phyloP scores from a whole-genome alignment of 2,888 invertebrate genomes.

The Aleiodes alternator region DNA sequence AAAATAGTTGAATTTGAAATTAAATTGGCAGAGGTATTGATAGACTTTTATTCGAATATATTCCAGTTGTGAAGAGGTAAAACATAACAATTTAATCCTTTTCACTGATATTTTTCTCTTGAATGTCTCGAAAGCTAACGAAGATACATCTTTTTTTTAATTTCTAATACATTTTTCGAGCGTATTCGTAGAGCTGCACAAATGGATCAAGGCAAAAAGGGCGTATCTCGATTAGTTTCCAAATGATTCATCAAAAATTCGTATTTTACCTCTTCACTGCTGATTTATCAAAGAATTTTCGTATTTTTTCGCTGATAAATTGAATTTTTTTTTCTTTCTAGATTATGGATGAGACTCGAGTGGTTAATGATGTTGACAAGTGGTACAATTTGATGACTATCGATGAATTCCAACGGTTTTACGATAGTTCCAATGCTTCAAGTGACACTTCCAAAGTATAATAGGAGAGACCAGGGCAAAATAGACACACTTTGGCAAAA shows the following conservation, averaged over 20 bases:
- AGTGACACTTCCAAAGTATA: conserved; percentile 33
- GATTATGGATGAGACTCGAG: conserved; percentile 2
- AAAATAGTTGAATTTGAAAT: conserved; percentile 43
- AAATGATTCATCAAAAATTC: no score
- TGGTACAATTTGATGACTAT: conserved; percentile 34
- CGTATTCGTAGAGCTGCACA: no score
- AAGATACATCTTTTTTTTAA: no score
- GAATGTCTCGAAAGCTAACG: no score
- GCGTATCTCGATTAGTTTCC: no score
- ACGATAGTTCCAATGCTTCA: conserved; percentile 14
- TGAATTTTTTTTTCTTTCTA: not conserved
- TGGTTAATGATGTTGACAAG: not conserved
- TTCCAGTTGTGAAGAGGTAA: not conserved
- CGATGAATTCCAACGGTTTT: conserved; percentile 38
- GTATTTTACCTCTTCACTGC: no score
- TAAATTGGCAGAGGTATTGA: conserved; percentile 30
- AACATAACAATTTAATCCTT: not conserved
- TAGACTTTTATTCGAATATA: not conserved
- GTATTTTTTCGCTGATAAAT: not conserved
- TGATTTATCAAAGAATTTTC: no score
- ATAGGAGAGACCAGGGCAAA: no score
- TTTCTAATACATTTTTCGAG: no score
- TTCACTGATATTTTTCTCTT: no score
- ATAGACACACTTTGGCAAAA: no score
- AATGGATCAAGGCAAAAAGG: no score